Percentiles rank a stretch among this genome's conserved stretches.
phyloP scores from a whole-genome alignment of 2,888 invertebrate genomes.

The Diloba caeruleocephala region DNA sequence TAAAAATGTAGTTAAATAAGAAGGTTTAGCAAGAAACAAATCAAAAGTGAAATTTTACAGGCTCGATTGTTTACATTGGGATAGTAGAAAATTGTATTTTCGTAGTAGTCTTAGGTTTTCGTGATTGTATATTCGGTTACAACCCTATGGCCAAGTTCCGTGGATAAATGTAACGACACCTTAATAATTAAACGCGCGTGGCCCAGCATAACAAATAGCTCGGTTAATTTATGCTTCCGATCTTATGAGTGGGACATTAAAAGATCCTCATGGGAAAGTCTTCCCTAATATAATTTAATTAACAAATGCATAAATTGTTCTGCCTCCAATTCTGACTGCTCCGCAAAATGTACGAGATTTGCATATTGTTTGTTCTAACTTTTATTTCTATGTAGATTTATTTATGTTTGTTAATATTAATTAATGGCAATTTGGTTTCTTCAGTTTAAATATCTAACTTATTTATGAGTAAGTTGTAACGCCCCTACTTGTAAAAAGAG shows the following conservation, averaged over 20 bases:
- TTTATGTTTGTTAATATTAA: not conserved
- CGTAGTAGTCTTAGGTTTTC: conserved; percentile 40
- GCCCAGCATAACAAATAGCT: conserved; percentile 77
- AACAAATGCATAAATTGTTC: conserved; percentile 71
- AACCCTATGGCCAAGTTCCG: conserved; percentile 32
- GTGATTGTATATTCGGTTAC: conserved; percentile 27
- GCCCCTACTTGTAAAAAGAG: too few relatives aligned
- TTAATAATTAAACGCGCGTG: conserved; percentile 64
- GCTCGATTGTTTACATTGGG: too few relatives aligned
- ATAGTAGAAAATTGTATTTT: too few relatives aligned
- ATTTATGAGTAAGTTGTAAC: too few relatives aligned
- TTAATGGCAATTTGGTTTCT: too few relatives aligned
- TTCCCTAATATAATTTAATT: conserved; percentile 75
- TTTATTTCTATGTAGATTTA: conserved; percentile 28
- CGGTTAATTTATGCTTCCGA: conserved; percentile 78
- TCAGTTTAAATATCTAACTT: too few relatives aligned
- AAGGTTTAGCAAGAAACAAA: too few relatives aligned
- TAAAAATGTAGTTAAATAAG: too few relatives aligned
- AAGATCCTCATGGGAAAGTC: conserved; percentile 74
- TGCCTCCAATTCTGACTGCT: conserved; percentile 48
- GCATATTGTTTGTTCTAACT: conserved; percentile 47
- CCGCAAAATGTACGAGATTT: conserved; percentile 44
- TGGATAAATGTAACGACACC: conserved; percentile 36
- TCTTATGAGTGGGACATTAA: conserved; percentile 79
- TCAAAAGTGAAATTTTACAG: too few relatives aligned